Evolutionary conservation across 2,888 invertebrate species (phyloP).

Genomic region (Apamea sordens): DNA sequence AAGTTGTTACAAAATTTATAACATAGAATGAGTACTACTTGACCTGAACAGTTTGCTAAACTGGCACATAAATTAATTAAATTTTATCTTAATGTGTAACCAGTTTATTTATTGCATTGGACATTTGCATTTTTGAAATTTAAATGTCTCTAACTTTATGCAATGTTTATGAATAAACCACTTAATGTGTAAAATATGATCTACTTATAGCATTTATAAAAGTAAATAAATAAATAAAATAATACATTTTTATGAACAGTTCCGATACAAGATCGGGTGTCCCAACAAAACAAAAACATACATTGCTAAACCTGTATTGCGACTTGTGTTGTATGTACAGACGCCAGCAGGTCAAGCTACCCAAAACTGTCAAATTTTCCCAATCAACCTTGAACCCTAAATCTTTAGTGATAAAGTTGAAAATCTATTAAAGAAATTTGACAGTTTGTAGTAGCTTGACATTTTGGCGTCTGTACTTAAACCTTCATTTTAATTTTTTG

Average conservation of each 20-base stretch:
- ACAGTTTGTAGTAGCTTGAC: too few species aligned
- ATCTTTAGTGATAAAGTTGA: too few species aligned
- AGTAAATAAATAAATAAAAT: not conserved
- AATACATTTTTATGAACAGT: not conserved
- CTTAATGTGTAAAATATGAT: not conserved
- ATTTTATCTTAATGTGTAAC: too few species aligned
- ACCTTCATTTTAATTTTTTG: too few species aligned
- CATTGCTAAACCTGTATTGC: constrained; percentile 9
- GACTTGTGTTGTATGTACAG: not conserved
- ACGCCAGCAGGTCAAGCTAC: too few species aligned
- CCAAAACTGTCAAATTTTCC: too few species aligned
- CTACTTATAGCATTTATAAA: not conserved
- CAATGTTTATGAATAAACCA: not conserved
- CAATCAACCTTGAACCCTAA: too few species aligned
- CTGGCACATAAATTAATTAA: not conserved
- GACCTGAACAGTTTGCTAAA: not conserved
- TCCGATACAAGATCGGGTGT: not conserved
- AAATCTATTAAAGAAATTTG: too few species aligned
- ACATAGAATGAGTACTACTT: not conserved
- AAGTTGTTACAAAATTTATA: not conserved
- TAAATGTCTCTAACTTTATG: too few species aligned
- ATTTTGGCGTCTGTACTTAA: too few species aligned
- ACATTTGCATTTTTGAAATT: too few species aligned
- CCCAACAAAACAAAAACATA: constrained; percentile 3
- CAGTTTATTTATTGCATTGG: too few species aligned